phyloP scores from a whole-genome alignment of 2,113 vertebrate genomes.

The Speoplatyrhinus poulsoni region DNA sequence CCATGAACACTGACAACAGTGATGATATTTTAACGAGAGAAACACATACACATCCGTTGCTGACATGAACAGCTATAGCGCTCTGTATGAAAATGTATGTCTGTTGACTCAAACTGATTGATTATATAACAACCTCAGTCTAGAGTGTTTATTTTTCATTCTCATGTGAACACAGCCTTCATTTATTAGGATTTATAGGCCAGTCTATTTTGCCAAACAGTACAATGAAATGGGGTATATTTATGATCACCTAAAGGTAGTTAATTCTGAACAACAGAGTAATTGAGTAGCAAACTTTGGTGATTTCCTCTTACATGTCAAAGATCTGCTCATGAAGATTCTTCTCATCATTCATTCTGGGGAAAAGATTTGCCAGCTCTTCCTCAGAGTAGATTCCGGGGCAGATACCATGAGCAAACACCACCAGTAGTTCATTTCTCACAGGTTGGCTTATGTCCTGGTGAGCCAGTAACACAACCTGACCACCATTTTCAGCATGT shows the following conservation, averaged over 20 bases:
- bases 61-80: too few relatives aligned
- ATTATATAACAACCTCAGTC: too few relatives aligned
- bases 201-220: not conserved
- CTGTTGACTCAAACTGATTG: not conserved
- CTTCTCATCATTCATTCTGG: conserved; percentile 49
- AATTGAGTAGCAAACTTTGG: not conserved
- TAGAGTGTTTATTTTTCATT: too few relatives aligned
- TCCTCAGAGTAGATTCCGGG: conserved; percentile 70
- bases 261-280: not conserved
- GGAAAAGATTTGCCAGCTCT: conserved; percentile 62
- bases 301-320: conserved; percentile 72
- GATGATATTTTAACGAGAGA: too few relatives aligned
- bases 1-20: not conserved
- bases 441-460: conserved; percentile 48
- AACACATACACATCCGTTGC: too few relatives aligned
- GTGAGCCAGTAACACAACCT: conserved; percentile 76
- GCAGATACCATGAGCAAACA: conserved; percentile 72
- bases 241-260: not conserved
- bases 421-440: conserved; percentile 69
- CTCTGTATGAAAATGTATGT: too few relatives aligned
- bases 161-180: not conserved
- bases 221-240: not conserved
- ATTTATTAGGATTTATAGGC: not conserved
- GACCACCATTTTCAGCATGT: conserved; percentile 56
- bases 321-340: conserved; percentile 55